Evolutionary conservation across 2,888 invertebrate genomes (phyloP), one percentile per base, ranked within the genome.

Genomic region (Luperina testacea): DNA sequence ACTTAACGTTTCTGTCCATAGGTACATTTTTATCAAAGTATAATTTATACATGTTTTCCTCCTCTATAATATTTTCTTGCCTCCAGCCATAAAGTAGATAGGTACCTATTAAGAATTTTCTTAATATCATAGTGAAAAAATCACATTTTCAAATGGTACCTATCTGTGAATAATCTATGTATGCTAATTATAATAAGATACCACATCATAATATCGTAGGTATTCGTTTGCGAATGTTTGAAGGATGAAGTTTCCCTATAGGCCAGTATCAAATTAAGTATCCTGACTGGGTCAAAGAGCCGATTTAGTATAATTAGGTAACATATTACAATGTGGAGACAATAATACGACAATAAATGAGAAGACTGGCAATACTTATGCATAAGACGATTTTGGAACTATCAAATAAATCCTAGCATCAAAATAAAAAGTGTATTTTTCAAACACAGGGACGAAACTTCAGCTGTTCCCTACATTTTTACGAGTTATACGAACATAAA

Each of bases 141-240:
- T 73, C 73, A 81, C n/a, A 61, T 71, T 72, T 72, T 63, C n/a
- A 45, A 27, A 11, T 24, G 7, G 20, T 70, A 65, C 78, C 38
- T 67, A 67, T 78, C 27, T 59, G 15, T 48, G 53, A 70, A 48
- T 24, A 74, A 74, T 74, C 48, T 57, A 15, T 57, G 2, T 17
- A 51, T 51, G n/a, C n/a, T 81, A 15, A 75, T 81, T 67, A 74
- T 15, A 27, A 57, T 73, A 42, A 75, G 38, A 74, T n/a, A 70
- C 32, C 11, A 63, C n/a, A 64, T 45, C 32, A 27, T 64, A 45
- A 38, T 57, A 27, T 72, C 27, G 15, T 53, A 11, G 59, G 24
- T 68, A 48, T 67, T 48, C 68, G 24, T 78, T 53, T 20, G 13
- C 42, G 2, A 59, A 64, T 80, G 2, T 27, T 38, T 17, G 13